Base-by-base conservation (phyloP, 2,888 invertebrate genomes). In the Hydriomena furcata region DNA sequence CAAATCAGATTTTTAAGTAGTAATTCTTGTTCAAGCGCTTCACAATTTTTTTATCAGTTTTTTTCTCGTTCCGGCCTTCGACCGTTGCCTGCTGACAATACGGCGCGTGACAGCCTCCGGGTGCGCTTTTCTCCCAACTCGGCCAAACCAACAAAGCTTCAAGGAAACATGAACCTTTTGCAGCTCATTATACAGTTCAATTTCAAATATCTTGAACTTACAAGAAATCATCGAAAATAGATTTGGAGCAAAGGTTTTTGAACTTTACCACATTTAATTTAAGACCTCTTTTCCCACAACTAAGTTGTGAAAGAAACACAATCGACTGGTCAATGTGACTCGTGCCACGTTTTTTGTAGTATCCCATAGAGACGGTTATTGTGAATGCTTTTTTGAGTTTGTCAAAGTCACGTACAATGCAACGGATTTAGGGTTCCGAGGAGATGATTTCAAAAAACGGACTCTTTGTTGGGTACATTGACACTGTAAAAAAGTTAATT, bases 51-150 rank as follows among this genome's bases (percentile, higher is more conserved):
- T 78, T 65, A 67, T 73, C 62, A 54, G 66, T 81, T 79, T 80
- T 80, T 79, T 73, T 17, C 17, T 3, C 2, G 17, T n/a, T n/a
- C 75, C 65, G 64, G 62, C 65, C 58, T 57, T 60, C 58, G 57
- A 43, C 60, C 44, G 55, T 59, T 68, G 60, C 61, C 62, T 51
- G 54, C 69, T 71, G 70, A 80, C 79, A 79, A 81, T 73, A 69
- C 71, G 73, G 79, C 84, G 85, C 87, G 85, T 86, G 86, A 87
- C 86, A 83, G 79, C 86, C 80, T 71, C 82, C 84, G 84, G 85
- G 80, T 81, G 83, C 81, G 71, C 76, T 73, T 78, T 72, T 78
- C 76, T 75, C 74, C 75, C 73, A 79, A 36, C 27, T 11, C 7
- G 20, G 27, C 5, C 36, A 23, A 21, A 34, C 2, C 17, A n/a